These are phyloP conservation scores for Trachythela sp. DNA, from an alignment of 64 coral and sea anemone species.

Conservation along the genomic window DNA sequence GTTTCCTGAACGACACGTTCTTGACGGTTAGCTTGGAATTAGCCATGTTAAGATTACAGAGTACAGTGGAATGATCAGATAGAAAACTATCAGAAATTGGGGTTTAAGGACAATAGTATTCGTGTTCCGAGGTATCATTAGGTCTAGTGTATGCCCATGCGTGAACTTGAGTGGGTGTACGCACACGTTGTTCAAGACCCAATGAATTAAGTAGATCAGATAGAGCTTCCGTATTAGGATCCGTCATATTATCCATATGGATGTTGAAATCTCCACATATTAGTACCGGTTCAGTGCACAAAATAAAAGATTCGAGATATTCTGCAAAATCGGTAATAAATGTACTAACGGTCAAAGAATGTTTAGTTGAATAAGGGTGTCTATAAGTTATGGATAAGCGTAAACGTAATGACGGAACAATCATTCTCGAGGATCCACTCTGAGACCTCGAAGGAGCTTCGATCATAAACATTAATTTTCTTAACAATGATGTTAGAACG, in stretches of 20 bases:
- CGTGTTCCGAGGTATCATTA: slow-evolving; percentile 34
- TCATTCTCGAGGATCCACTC: slow-evolving; percentile 22
- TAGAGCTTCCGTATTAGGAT: slow-evolving; percentile 22
- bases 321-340: slow-evolving; percentile 49
- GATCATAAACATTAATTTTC: slow-evolving; percentile 38
- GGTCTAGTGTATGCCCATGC: slow-evolving; percentile 52
- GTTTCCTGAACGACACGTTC: background rate
- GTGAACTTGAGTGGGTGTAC: slow-evolving; percentile 24
- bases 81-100: slow-evolving; percentile 16
- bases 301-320: slow-evolving; percentile 53
- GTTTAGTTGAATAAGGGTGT: slow-evolving; percentile 37
- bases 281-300: slow-evolving; percentile 36
- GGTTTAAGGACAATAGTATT: slow-evolving; percentile 6
- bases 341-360: slow-evolving; percentile 44
- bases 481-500: slow-evolving; percentile 22
- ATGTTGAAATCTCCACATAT: slow-evolving; percentile 34
- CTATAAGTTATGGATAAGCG: slow-evolving; percentile 40
- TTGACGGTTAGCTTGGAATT: background rate
- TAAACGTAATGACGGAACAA: slow-evolving; percentile 25
- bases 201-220: slow-evolving; percentile 29
- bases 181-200: slow-evolving; percentile 21
- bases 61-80: slow-evolving; percentile 43
- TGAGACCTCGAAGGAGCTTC: slow-evolving; percentile 39
- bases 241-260: background rate
- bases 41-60: slow-evolving; percentile 9